A percentile compares a stretch with the other conserved stretches of the same genome.
Evolutionary conservation across 2,888 invertebrate species (phyloP).

Genomic region (Oeneis ivallda): DNA sequence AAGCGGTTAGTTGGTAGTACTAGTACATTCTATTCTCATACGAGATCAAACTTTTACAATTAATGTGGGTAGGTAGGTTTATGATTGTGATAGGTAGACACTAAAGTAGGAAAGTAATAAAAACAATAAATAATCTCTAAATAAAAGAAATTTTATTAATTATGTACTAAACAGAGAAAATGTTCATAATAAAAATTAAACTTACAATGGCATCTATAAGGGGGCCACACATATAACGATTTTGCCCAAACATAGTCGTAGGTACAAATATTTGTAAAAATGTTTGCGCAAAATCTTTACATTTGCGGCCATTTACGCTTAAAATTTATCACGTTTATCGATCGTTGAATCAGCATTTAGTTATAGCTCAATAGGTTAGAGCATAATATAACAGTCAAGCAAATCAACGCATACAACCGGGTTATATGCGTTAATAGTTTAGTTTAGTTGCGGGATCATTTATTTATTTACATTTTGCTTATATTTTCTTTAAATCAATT

Average conservation of each 20-base stretch:
- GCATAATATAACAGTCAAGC: too few relatives aligned
- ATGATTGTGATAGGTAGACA: background rate
- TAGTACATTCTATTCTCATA: too few relatives aligned
- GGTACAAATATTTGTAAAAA: background rate
- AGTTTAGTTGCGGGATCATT: too few relatives aligned
- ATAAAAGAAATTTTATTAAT: constrained; percentile 76
- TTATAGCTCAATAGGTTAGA: too few relatives aligned
- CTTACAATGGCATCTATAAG: constrained; percentile 71
- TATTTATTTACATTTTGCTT: too few relatives aligned
- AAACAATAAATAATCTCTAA: constrained; percentile 45
- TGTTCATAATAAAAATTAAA: constrained; percentile 64
- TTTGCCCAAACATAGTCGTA: constrained; percentile 10
- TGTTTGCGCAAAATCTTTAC: constrained; percentile 1
- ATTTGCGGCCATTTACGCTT: constrained; percentile 6
- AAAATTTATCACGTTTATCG: constrained; percentile 8
- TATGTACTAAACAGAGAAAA: constrained; percentile 66
- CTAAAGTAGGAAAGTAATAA: background rate
- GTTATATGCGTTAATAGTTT: too few relatives aligned
- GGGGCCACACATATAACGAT: background rate
- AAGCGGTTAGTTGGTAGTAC: too few relatives aligned
- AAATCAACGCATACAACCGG: too few relatives aligned
- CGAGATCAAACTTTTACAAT: too few relatives aligned
- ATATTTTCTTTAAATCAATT: too few relatives aligned
- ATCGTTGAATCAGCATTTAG: too few relatives aligned
- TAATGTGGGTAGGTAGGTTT: too few relatives aligned